Conservation (phyloP, 2,113 vertebrate genomes). For the Myiozetetes cayanensis region DNA sequence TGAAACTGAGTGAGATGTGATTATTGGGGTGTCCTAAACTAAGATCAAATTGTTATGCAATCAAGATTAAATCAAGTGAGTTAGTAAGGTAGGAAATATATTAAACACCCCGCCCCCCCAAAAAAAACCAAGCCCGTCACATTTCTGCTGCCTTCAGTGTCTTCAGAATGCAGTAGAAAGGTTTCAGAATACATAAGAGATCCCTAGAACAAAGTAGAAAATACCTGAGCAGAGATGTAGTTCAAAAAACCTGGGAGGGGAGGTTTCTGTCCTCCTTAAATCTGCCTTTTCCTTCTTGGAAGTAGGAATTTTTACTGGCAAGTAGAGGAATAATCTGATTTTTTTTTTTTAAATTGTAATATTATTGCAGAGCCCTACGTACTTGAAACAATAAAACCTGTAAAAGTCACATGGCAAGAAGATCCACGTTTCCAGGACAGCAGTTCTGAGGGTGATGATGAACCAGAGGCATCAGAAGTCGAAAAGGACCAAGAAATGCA, state of each 20-base stretch:
- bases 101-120: too few species aligned
- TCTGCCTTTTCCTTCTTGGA: neutral
- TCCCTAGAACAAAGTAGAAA: neutral
- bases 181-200: neutral
- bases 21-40: neutral
- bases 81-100: neutral
- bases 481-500: slow-evolving; percentile 61
- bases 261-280: neutral
- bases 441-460: slow-evolving; percentile 85
- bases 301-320: neutral
- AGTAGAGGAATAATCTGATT: neutral
- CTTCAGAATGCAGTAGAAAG: neutral
- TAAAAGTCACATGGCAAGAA: slow-evolving; percentile 81
- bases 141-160: neutral
- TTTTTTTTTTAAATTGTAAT: neutral
- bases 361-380: slow-evolving; percentile 74
- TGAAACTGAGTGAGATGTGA: neutral
- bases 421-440: slow-evolving; percentile 86
- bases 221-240: neutral
- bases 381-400: slow-evolving; percentile 70
- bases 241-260: neutral
- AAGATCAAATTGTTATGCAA: neutral
- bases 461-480: slow-evolving; percentile 33
- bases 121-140: rapidly evolving
- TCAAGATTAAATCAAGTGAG: neutral